Conservation (phyloP, 2,797 vertebrate genomes). For the Neopelma chrysocephalum region DNA sequence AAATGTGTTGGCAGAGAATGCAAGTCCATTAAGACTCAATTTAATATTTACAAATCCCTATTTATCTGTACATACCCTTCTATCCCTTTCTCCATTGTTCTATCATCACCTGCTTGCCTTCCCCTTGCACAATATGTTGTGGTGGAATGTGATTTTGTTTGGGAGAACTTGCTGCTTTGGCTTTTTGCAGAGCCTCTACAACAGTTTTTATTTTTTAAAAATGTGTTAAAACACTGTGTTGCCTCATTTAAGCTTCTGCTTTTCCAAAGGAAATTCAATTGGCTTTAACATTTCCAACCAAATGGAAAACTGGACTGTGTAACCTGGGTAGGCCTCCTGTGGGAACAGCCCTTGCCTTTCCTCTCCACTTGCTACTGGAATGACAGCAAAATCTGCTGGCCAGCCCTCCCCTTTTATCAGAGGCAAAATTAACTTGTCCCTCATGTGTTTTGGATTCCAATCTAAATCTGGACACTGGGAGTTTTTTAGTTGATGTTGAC, state of each 20-base stretch:
- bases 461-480: not conserved
- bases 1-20: not conserved
- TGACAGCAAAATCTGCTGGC: not conserved
- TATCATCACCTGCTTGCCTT: not conserved
- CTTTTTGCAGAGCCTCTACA: not conserved
- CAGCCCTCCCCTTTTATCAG: not conserved
- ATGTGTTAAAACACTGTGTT: not conserved
- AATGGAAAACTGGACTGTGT: not conserved
- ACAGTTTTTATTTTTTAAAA: not conserved
- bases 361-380: not conserved
- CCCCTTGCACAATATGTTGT: accelerated
- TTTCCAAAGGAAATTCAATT: not conserved
- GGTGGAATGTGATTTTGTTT: not conserved
- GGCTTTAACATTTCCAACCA: not conserved
- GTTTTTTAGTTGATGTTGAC: not conserved
- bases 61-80: not conserved
- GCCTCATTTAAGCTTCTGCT: not conserved
- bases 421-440: conserved; percentile 10
- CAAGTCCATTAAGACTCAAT: not conserved
- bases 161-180: not conserved
- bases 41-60: conserved; percentile 15
- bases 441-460: conserved; percentile 14
- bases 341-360: not conserved
- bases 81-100: not conserved
- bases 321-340: not conserved